Percentiles rank a stretch among this genome's conserved stretches.
Conservation (phyloP, 2,797 vertebrate genomes). For the Hydrophis major region DNA sequence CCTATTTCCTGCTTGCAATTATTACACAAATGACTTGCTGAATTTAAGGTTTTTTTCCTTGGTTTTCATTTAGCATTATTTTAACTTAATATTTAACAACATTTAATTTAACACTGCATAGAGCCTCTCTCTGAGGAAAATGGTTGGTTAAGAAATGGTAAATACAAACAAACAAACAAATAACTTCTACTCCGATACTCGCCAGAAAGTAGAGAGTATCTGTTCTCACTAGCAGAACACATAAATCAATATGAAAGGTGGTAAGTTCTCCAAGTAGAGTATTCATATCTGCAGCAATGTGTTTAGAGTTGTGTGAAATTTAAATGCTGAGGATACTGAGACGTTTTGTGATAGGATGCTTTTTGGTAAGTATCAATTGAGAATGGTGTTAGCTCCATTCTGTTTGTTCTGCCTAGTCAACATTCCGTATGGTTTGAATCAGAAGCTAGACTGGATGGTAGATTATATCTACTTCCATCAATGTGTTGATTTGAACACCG, state of each 20-base stretch:
- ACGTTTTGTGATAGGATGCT: not conserved
- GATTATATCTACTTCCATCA: not conserved
- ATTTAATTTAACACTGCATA: not conserved
- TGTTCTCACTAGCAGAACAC: not conserved
- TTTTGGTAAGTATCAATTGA: not conserved
- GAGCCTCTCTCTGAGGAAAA: not conserved
- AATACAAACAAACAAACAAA: not conserved
- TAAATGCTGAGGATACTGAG: not conserved
- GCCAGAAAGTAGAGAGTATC: not conserved
- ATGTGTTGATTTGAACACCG: not conserved
- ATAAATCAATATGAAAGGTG: not conserved
- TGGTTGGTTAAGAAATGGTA: not conserved
- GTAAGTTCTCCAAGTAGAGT: constrained; percentile 8
- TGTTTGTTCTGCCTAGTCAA: not conserved
- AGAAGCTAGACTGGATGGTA: not conserved
- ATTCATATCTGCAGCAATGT: not conserved
- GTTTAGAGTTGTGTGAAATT: not conserved
- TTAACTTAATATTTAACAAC: not conserved
- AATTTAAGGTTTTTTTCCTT: not conserved
- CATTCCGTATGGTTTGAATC: not conserved
- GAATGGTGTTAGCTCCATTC: not conserved
- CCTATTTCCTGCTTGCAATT: not conserved
- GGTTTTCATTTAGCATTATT: constrained; percentile 13
- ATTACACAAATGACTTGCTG: not conserved
- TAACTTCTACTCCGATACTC: not conserved